Evolutionary conservation across 2,888 invertebrate genomes (phyloP).

Genomic region (Loripinus fragilis): DNA sequence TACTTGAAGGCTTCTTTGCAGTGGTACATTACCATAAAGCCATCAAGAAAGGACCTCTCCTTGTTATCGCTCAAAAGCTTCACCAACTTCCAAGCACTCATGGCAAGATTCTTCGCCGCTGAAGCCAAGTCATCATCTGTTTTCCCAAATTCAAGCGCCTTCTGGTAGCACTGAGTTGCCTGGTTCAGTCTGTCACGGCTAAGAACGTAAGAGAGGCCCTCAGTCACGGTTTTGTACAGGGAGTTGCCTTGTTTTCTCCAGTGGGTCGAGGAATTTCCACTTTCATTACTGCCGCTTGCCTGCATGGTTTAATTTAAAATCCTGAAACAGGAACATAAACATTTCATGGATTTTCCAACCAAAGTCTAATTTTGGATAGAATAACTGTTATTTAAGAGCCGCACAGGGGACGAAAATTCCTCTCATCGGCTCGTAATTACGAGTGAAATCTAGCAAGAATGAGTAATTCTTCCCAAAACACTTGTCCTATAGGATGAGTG

Average conservation of each 20-base stretch:
- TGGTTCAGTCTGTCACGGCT: slow-evolving; percentile 41
- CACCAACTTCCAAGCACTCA: slow-evolving; percentile 47
- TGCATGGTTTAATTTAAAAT: not conserved
- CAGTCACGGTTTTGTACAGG: slow-evolving; percentile 36
- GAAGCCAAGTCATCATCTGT: slow-evolving; percentile 47
- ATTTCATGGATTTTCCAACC: too few species aligned
- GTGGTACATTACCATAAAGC: slow-evolving; percentile 34
- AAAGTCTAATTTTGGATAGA: too few species aligned
- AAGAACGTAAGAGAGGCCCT: slow-evolving; percentile 30
- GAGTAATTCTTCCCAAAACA: too few species aligned
- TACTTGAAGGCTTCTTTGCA: slow-evolving; percentile 56
- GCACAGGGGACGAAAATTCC: too few species aligned
- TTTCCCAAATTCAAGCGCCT: slow-evolving; percentile 42
- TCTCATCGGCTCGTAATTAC: too few species aligned
- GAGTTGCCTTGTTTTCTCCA: slow-evolving; percentile 47
- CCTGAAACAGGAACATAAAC: not conserved
- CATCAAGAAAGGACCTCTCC: slow-evolving; percentile 23
- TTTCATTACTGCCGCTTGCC: not conserved
- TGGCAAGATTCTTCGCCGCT: slow-evolving; percentile 56
- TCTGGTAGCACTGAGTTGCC: slow-evolving; percentile 49
- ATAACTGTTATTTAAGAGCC: too few species aligned
- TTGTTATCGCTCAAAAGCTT: slow-evolving; percentile 16
- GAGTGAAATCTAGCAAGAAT: too few species aligned
- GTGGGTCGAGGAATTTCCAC: slow-evolving; percentile 23
- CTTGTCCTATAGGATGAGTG: too few species aligned